A percentile compares a stretch with the other conserved stretches of the same genome.
Conservation (phyloP, 2,113 vertebrate species). For the Psophia crepitans region DNA sequence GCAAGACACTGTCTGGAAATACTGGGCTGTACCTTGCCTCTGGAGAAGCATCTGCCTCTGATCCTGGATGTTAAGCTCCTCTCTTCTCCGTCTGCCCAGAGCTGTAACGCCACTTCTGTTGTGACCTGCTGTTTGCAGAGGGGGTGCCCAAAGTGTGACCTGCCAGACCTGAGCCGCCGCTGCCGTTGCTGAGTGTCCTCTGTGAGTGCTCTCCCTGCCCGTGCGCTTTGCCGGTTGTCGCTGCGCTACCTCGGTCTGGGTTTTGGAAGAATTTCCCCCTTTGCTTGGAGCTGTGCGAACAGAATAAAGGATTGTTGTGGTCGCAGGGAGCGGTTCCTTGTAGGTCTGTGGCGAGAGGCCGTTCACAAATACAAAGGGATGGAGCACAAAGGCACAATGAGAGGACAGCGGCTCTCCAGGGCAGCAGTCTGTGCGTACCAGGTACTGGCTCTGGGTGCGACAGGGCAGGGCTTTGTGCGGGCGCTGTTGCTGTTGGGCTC, state of each 20-base stretch:
- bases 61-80: accelerated
- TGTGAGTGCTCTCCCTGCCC: accelerated
- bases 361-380: background rate
- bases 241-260: background rate
- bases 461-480: background rate
- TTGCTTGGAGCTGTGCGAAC: background rate
- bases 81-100: background rate
- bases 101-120: background rate
- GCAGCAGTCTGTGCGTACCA: background rate
- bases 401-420: background rate
- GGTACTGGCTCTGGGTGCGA: background rate
- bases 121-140: background rate
- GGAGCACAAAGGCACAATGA: conserved; percentile 31
- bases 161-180: accelerated
- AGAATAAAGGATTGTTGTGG: background rate
- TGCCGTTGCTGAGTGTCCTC: background rate
- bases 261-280: background rate
- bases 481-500: background rate
- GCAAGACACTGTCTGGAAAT: background rate
- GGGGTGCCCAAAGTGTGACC: accelerated
- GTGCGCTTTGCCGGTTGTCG: accelerated
- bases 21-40: background rate
- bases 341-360: background rate
- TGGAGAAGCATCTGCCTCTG: background rate
- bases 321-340: background rate